Evolutionary conservation across 2,113 vertebrate species (phyloP).

Genomic region (Marcusenius ussheri): DNA sequence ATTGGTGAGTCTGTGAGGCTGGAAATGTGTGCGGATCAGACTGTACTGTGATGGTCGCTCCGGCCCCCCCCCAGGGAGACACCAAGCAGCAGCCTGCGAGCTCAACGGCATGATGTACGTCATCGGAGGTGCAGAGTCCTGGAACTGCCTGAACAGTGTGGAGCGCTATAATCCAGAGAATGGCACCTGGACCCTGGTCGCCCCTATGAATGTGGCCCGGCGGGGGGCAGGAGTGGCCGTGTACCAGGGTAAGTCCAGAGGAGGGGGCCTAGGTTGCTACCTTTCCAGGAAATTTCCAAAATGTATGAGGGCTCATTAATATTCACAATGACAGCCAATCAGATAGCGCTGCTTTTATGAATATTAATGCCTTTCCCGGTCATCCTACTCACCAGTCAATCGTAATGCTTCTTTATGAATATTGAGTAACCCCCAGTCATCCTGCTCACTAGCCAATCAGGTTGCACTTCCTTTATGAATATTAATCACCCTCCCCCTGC

Average conservation of each 20-base stretch:
- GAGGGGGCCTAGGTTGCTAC: neutral
- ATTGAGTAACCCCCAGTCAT: neutral
- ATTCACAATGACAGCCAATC: neutral
- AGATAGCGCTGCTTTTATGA: neutral
- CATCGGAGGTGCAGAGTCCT: constrained; percentile 89
- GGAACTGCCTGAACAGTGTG: constrained; percentile 94
- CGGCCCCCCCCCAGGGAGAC: constrained; percentile 66
- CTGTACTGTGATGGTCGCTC: neutral
- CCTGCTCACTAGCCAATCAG: neutral
- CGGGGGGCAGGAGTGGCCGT: constrained; percentile 84
- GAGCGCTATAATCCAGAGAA: constrained; percentile 91
- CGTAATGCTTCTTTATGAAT: neutral
- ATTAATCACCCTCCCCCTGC: neutral
- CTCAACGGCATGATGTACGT: constrained; percentile 83
- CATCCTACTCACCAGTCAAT: neutral
- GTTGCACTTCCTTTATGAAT: neutral
- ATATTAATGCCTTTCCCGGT: neutral
- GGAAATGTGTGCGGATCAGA: neutral
- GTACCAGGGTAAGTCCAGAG: constrained; percentile 59
- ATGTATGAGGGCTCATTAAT: neutral
- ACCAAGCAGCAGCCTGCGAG: constrained; percentile 90
- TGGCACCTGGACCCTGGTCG: constrained; percentile 88
- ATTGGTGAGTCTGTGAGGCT: neutral
- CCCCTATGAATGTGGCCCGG: constrained; percentile 91
- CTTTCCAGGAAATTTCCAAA: neutral